These are phyloP conservation scores for Aricia agestis DNA, from an alignment of 1,140 invertebrate genomes.

Conservation along the genomic window DNA sequence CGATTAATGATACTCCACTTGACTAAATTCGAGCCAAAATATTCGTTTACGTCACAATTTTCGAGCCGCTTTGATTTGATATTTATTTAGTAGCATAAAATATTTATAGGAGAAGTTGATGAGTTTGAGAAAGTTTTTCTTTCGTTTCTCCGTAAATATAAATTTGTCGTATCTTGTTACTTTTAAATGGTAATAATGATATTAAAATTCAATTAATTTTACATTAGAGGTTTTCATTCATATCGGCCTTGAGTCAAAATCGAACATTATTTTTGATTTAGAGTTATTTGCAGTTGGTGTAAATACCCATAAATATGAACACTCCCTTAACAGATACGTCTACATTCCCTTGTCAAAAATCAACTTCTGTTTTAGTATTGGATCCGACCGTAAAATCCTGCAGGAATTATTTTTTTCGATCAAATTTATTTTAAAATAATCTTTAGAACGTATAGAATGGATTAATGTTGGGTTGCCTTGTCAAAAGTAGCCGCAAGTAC, in stretches of 20 bases:
- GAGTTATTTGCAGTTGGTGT: not conserved
- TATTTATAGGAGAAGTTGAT: not conserved
- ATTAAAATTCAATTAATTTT: not conserved
- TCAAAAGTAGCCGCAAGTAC: too few species aligned
- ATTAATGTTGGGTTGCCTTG: too few species aligned
- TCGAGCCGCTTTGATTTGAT: not conserved
- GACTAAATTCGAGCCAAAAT: conserved; percentile 3
- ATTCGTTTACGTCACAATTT: not conserved
- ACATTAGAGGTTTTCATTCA: not conserved
- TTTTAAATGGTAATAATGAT: not conserved
- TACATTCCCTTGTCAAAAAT: too few species aligned
- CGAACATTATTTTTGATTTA: not conserved
- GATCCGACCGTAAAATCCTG: too few species aligned
- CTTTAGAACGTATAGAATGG: too few species aligned
- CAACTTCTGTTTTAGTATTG: too few species aligned
- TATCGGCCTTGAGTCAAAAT: not conserved
- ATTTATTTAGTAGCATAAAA: not conserved
- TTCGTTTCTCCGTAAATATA: not conserved
- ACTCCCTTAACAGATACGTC: too few species aligned
- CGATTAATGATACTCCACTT: conserved; percentile 7
- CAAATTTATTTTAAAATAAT: too few species aligned
- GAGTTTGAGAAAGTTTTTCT: not conserved
- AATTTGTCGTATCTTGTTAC: not conserved
- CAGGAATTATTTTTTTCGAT: too few species aligned
- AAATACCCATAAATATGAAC: too few species aligned